Percentiles rank a stretch among this genome's conserved stretches.
Conservation (phyloP, 2,113 vertebrate genomes). For the Macrotus californicus region DNA sequence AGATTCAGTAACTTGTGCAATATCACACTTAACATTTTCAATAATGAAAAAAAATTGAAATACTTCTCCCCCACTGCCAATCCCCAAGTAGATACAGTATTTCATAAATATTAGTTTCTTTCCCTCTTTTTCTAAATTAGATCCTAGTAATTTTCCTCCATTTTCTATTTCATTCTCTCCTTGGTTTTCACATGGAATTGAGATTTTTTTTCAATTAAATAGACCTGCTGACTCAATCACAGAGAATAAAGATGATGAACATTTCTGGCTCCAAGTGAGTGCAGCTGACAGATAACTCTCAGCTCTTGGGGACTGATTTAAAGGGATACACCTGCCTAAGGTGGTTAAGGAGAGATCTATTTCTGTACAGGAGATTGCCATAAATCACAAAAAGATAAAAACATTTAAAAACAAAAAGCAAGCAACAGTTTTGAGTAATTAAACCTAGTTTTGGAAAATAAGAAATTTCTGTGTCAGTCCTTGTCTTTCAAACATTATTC, state of each 20-base stretch:
- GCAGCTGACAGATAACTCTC: background rate
- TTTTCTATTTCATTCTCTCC: background rate
- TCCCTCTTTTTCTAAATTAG: background rate
- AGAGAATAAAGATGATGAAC: background rate
- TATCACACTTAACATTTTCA: background rate
- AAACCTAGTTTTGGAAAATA: conserved; percentile 59
- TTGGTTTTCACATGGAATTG: background rate
- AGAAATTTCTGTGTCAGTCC: conserved; percentile 62
- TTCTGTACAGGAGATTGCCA: conserved; percentile 51
- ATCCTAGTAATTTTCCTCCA: background rate
- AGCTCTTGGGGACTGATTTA: background rate
- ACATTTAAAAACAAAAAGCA: conserved; percentile 64
- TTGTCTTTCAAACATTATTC: conserved; percentile 59
- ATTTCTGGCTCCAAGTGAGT: background rate
- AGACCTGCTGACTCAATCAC: conserved; percentile 9
- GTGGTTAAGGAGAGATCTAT: conserved; percentile 26
- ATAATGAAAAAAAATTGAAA: background rate
- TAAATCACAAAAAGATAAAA: conserved; percentile 76
- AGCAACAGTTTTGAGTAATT: conserved; percentile 56
- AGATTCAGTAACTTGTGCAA: background rate
- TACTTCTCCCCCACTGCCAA: background rate
- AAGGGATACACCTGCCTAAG: conserved; percentile 74
- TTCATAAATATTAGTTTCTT: background rate
- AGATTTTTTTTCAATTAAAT: background rate
- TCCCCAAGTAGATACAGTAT: background rate